Evolutionary conservation across 2,797 vertebrate genomes (phyloP).

Genomic region (Phyllotis vaccarum): DNA sequence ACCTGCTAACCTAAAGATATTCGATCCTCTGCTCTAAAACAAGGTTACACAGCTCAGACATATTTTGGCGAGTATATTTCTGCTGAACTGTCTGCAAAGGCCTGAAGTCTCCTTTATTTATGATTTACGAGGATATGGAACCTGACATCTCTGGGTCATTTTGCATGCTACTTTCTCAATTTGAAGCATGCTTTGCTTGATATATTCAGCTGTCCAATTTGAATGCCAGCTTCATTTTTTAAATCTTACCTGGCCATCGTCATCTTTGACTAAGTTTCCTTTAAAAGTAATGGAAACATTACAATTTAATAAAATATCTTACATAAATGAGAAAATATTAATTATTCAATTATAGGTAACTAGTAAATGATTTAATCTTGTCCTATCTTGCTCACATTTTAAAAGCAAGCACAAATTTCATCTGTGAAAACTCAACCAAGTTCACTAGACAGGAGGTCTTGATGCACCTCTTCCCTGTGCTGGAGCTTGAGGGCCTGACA

Average conservation of each 20-base stretch:
- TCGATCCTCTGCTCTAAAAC: neutral
- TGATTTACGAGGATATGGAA: neutral
- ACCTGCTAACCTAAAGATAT: neutral
- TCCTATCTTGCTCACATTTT: neutral
- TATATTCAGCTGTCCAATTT: neutral
- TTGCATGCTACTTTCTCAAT: neutral
- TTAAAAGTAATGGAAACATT: neutral
- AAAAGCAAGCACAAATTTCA: neutral
- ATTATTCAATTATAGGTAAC: neutral
- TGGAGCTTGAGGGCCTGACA: neutral
- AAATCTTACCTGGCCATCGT: neutral
- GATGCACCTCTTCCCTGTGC: neutral
- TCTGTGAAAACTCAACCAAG: neutral
- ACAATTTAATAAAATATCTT: neutral
- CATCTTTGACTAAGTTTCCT: neutral
- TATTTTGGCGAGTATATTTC: neutral
- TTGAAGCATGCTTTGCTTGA: neutral
- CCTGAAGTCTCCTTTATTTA: neutral
- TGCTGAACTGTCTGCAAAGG: neutral
- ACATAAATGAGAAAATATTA: neutral
- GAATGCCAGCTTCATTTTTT: conserved; percentile 14
- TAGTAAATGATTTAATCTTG: neutral
- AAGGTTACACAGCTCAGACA: neutral
- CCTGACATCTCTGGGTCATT: neutral
- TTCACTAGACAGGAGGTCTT: neutral